Evolutionary conservation across 1,140 invertebrate species (phyloP).

Genomic region (Physella acuta): DNA sequence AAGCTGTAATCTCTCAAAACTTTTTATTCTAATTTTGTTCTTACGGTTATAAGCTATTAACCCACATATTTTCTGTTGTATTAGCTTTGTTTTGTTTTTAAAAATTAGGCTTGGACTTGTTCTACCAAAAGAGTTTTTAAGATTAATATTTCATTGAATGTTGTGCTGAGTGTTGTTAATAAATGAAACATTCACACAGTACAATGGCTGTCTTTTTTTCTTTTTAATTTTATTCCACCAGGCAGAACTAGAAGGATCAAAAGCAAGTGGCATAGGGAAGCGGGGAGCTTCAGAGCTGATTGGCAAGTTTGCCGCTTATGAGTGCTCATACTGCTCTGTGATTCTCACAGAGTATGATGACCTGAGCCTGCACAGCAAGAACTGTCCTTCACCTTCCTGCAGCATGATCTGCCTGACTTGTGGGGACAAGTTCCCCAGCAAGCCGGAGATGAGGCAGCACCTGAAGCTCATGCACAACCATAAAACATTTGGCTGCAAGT

Average conservation of each 20-base stretch:
- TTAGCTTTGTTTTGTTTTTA: too few relatives aligned
- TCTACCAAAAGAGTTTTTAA: too few relatives aligned
- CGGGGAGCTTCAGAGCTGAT: conserved; percentile 18
- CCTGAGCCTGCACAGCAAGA: conserved; percentile 22
- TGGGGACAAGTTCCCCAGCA: conserved; percentile 24
- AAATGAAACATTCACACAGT: neutral
- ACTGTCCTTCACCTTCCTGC: conserved; percentile 20
- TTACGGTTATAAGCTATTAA: too few relatives aligned
- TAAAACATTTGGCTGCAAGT: conserved; percentile 25
- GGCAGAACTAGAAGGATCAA: neutral
- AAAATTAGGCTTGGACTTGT: too few relatives aligned
- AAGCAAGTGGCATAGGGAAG: neutral
- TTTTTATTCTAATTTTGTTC: too few relatives aligned
- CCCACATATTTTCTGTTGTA: too few relatives aligned
- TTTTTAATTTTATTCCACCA: conserved; percentile 18
- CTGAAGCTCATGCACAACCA: conserved; percentile 16
- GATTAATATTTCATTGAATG: neutral
- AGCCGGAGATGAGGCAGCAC: conserved; percentile 23
- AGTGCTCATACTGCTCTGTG: conserved; percentile 23
- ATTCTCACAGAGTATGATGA: conserved; percentile 18
- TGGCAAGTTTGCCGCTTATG: conserved; percentile 23
- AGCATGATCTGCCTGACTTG: conserved; percentile 25
- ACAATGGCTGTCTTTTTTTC: conserved; percentile 7
- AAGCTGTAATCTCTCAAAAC: too few relatives aligned
- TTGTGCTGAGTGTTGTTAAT: neutral